Base-by-base conservation (phyloP, 2,888 invertebrate species). In the Tuberolachnus salignus region DNA sequence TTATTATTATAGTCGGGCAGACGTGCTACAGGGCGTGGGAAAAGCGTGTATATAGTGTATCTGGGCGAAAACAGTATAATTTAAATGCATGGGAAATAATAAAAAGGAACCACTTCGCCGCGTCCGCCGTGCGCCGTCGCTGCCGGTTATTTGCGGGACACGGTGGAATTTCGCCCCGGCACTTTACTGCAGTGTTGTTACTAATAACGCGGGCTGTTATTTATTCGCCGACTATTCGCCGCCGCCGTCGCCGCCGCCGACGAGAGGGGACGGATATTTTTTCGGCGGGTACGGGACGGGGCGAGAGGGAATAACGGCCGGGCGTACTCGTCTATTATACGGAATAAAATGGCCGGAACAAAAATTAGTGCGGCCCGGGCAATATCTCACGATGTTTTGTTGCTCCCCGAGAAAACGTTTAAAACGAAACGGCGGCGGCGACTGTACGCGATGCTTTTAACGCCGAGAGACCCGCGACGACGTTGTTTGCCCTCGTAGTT, bases 1-100 rank as follows among this genome's bases (percentile, higher is more conserved):
- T 53, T 64, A 53, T 61, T 49, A 10, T 14, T 4, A 34, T 34
- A 6, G 3, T 6, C 34, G 34, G 34, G 34, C 34, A 6, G 6
- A 53, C 46, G 16, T 9, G 66, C n/a, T 19, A 16, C 14, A n/a
- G 49, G 64, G 73, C 42, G 73, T 53, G 51, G 53, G 63, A 74
- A 64, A 72, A 74, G 64, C 34, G 34, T 4, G 34, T 6, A 6
- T 53, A 63, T 42, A 53, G 53, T 74, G 63, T 3, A 53, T 64
- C 73, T 14, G 53, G 61, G 26, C 11, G 75, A 75, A 75, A 75
- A 75, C 75, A 57, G 66, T 67, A 67, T 67, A 75, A 75, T 75
- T 75, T 75, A 75, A 75, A 75, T 75, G 75, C 75, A 75, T 75
- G 75, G 46, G 67, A 75, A 75, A 75, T 66, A 75, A 75, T 75